phyloP scores from a whole-genome alignment of 2,113 vertebrate genomes.

The Seriola rivoliana region DNA sequence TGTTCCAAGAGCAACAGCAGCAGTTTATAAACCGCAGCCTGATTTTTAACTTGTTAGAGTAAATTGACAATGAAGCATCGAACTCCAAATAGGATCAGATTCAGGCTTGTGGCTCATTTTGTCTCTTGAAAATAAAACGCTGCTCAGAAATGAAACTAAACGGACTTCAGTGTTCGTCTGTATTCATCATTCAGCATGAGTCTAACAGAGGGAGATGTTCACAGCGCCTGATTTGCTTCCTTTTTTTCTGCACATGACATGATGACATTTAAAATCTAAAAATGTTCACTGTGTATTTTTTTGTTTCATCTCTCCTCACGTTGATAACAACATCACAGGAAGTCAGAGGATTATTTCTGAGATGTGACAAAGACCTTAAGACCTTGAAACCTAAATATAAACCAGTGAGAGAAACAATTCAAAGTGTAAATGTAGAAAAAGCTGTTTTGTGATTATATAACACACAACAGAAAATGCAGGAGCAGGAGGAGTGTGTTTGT shows the following conservation, averaged over 20 bases:
- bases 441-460: neutral
- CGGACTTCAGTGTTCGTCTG: neutral
- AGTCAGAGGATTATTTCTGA: neutral
- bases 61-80: slow-evolving; percentile 26
- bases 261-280: neutral
- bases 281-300: slow-evolving; percentile 7
- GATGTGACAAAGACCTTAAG: neutral
- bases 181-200: neutral
- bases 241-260: slow-evolving; percentile 3
- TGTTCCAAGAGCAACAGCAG: neutral
- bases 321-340: slow-evolving; percentile 11
- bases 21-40: neutral
- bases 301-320: neutral
- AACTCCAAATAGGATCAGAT: slow-evolving; percentile 6
- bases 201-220: neutral
- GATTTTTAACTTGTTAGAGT: neutral
- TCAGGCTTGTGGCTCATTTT: slow-evolving; percentile 6
- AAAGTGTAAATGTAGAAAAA: neutral
- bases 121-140: slow-evolving; percentile 11
- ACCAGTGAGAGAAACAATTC: neutral
- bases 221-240: neutral
- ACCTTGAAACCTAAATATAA: slow-evolving; percentile 18
- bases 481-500: neutral
- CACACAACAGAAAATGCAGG: neutral
- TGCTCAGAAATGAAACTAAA: neutral